A percentile compares a stretch with the other conserved stretches of the same genome.
These are phyloP conservation scores for Cylindroiulus punctatus DNA, from an alignment of 2,888 invertebrate species.

Conservation along the genomic window DNA sequence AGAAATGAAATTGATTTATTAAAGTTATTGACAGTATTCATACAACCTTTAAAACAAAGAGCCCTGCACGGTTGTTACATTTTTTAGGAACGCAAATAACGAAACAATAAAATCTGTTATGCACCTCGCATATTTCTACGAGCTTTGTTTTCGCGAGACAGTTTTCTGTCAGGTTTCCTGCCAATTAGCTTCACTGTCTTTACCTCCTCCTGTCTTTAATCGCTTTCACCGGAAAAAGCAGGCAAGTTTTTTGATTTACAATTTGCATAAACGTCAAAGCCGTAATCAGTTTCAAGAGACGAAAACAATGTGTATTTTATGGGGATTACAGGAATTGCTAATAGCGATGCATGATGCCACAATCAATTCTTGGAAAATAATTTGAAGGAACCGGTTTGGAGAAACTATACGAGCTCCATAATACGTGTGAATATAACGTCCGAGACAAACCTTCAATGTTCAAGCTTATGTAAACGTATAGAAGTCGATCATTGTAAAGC, in stretches of 20 bases:
- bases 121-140: neutral
- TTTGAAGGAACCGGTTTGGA: neutral
- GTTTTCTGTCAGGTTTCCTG: neutral
- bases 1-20: no score
- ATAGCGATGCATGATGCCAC: neutral
- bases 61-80: no score
- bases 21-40: no score
- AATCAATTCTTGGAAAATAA: neutral
- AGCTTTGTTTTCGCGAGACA: neutral
- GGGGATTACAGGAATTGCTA: neutral
- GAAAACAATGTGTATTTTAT: slow-evolving; percentile 25
- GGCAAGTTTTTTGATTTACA: neutral
- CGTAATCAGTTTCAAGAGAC: neutral
- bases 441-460: neutral
- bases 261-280: slow-evolving; percentile 19
- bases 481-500: neutral
- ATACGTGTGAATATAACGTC: no score
- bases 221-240: neutral
- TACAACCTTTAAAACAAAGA: no score
- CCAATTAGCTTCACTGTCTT: neutral
- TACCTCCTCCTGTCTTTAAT: neutral
- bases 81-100: neutral
- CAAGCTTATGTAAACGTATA: neutral
- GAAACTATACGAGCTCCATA: neutral
- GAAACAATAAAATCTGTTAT: neutral